Evolutionary conservation across 2,113 vertebrate genomes (phyloP).

Genomic region (Nycticryphes semicollaris): DNA sequence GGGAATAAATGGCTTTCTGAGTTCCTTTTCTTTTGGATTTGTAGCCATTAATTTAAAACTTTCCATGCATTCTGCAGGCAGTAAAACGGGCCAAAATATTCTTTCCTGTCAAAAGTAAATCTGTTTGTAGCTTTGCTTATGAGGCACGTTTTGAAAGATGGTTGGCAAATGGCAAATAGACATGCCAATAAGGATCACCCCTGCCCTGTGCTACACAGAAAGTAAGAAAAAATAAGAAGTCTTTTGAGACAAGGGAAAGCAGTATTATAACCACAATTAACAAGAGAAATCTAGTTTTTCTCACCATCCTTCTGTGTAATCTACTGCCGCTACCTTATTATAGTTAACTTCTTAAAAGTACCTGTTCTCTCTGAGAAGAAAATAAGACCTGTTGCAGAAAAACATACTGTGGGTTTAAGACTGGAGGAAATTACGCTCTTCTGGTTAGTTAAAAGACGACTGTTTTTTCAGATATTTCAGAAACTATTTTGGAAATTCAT

Average conservation of each 20-base stretch:
- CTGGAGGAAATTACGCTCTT: background rate
- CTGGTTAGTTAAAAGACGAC: background rate
- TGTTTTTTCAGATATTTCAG: background rate
- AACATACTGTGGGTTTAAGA: background rate
- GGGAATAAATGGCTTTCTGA: constrained; percentile 55
- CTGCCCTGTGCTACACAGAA: background rate
- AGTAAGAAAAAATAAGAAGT: background rate
- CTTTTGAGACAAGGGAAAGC: background rate
- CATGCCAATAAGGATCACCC: constrained; percentile 49
- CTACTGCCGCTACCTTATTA: background rate
- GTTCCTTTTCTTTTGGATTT: constrained; percentile 61
- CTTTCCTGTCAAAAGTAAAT: constrained; percentile 46
- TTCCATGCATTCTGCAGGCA: constrained; percentile 47
- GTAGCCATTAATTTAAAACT: constrained; percentile 66
- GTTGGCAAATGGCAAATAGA: constrained; percentile 41
- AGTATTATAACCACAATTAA: background rate
- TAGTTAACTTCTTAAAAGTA: background rate
- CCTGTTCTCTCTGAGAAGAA: background rate
- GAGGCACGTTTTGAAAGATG: constrained; percentile 21
- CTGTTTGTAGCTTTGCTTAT: constrained; percentile 48
- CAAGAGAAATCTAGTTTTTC: background rate
- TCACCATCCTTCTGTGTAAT: background rate
- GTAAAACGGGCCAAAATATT: constrained; percentile 50
- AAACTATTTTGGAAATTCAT: background rate
- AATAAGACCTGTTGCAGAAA: background rate